These are phyloP conservation scores for Vollenhovia emeryi DNA, from an alignment of 1,140 invertebrate genomes.

Conservation along the genomic window DNA sequence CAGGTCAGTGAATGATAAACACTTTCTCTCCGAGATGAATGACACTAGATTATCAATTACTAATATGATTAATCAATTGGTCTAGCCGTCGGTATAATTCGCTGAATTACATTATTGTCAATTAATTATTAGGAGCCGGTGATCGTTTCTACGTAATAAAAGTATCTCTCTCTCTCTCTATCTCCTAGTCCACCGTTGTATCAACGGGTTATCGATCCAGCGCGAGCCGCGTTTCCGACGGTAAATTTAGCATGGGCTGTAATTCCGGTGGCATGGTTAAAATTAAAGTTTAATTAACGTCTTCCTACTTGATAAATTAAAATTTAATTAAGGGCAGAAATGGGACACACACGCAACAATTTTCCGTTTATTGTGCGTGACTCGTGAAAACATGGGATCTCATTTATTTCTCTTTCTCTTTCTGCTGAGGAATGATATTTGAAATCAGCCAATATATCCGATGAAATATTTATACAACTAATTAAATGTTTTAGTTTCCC, in stretches of 20 bases:
- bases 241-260: conserved; percentile 72
- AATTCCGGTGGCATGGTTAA: conserved; percentile 67
- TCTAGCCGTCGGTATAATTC: neutral
- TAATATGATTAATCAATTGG: conserved; percentile 7
- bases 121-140: conserved; percentile 19
- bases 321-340: conserved; percentile 69
- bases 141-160: conserved; percentile 10
- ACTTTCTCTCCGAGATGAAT: neutral
- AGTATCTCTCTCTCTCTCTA: conserved; percentile 22
- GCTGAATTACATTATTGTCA: neutral
- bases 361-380: neutral
- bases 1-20: conserved; percentile 87
- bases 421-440: neutral
- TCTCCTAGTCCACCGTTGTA: conserved; percentile 36
- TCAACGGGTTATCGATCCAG: conserved; percentile 67
- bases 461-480: conserved; percentile 20
- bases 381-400: conserved; percentile 33
- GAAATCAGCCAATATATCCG: neutral
- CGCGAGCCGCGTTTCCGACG: conserved; percentile 48
- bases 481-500: neutral
- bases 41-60: neutral
- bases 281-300: conserved; percentile 79
- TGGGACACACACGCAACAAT: conserved; percentile 16
- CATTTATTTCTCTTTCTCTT: conserved; percentile 22
- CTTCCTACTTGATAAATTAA: conserved; percentile 71